Conservation (phyloP, 2,797 vertebrate species). For the Hydrolagus colliei region DNA sequence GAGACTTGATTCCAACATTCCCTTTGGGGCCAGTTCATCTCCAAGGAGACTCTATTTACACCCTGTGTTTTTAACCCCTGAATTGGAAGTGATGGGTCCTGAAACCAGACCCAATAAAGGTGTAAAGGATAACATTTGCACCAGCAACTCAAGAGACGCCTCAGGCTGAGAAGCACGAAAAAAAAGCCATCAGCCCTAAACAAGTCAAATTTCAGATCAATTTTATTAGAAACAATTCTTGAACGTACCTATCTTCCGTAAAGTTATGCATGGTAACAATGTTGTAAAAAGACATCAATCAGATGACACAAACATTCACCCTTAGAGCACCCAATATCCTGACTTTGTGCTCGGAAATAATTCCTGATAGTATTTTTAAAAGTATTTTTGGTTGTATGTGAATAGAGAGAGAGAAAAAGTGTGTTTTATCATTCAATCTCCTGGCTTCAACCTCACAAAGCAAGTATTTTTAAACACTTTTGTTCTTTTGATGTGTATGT, state of each 20-base stretch:
- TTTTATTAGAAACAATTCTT: conserved; percentile 30
- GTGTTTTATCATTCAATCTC: too few species aligned
- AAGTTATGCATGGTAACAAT: conserved; percentile 19
- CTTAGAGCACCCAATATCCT: background rate
- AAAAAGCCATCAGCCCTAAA: background rate
- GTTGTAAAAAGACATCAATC: conserved; percentile 19
- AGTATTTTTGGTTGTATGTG: background rate
- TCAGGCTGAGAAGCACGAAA: background rate
- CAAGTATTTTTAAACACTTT: too few species aligned
- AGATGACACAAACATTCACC: conserved; percentile 5
- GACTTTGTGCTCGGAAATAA: background rate
- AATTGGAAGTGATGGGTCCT: background rate
- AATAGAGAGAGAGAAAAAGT: too few species aligned
- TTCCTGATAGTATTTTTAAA: conserved; percentile 7
- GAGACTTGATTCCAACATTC: background rate
- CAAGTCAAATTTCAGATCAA: conserved; percentile 11
- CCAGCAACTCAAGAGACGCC: background rate
- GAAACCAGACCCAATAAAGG: background rate
- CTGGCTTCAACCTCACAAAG: too few species aligned
- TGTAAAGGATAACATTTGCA: background rate
- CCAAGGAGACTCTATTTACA: background rate
- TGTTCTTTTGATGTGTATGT: too few species aligned
- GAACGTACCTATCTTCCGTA: conserved; percentile 5
- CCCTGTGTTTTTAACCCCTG: background rate
- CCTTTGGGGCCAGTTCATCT: background rate